Conservation (phyloP, 2,113 vertebrate genomes). For the Vanacampus margaritifer region DNA sequence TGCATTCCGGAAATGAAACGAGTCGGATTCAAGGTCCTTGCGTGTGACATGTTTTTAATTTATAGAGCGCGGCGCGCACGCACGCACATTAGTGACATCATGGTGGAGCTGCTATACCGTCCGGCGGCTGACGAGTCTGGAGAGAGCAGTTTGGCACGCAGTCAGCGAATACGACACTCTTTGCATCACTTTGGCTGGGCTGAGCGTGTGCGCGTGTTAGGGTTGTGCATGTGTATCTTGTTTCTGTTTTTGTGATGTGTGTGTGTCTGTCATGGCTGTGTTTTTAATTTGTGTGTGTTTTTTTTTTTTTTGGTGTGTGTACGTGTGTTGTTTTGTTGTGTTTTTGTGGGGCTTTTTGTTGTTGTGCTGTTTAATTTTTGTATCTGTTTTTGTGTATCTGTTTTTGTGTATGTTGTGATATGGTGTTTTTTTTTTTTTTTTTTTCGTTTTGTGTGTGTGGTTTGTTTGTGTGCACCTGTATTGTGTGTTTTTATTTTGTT, state of each 20-base stretch:
- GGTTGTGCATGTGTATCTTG: too few species aligned
- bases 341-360: too few species aligned
- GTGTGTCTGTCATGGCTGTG: background rate
- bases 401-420: too few species aligned
- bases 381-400: too few species aligned
- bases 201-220: slow-evolving; percentile 14
- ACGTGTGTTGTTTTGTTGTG: too few species aligned
- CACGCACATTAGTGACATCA: slow-evolving; percentile 25
- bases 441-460: too few species aligned
- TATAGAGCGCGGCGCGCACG: slow-evolving; percentile 12
- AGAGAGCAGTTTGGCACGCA: slow-evolving; percentile 50
- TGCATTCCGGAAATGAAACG: slow-evolving; percentile 23
- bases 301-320: too few species aligned
- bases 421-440: too few species aligned
- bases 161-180: slow-evolving; percentile 61
- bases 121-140: slow-evolving; percentile 45
- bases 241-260: background rate
- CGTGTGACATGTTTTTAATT: slow-evolving; percentile 43
- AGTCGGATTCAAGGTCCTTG: slow-evolving; percentile 33
- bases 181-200: slow-evolving; percentile 68
- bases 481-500: too few species aligned
- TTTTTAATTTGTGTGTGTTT: too few species aligned
- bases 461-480: too few species aligned
- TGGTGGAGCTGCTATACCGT: slow-evolving; percentile 22
- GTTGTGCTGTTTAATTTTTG: too few species aligned